Percentiles rank a stretch among this genome's conserved stretches.
Evolutionary conservation across 2,888 invertebrate genomes (phyloP).

Genomic region (Dolichomitus sp.): DNA sequence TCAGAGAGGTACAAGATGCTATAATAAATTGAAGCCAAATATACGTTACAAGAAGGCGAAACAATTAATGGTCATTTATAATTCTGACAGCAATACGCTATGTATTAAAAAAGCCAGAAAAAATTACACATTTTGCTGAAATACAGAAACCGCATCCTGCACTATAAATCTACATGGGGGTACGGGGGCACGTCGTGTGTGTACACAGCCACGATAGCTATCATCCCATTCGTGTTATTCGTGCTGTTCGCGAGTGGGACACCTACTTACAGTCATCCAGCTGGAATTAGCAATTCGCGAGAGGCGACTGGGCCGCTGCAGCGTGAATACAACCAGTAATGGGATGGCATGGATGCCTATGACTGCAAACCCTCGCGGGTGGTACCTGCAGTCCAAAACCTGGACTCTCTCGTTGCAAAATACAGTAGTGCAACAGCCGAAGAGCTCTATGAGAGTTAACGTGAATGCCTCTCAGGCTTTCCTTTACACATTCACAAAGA

Average conservation of each 20-base stretch:
- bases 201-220: slow-evolving; percentile 19
- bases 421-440: slow-evolving; percentile 5
- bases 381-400: neutral
- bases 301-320: slow-evolving; percentile 5
- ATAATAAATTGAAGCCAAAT: neutral
- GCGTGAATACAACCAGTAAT: slow-evolving; percentile 13
- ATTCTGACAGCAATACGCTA: too few relatives aligned
- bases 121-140: neutral
- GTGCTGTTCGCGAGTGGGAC: slow-evolving; percentile 8
- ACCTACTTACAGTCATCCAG: slow-evolving; percentile 21
- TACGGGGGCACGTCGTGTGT: neutral
- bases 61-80: neutral
- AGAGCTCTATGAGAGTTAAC: slow-evolving; percentile 14
- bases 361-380: slow-evolving; percentile 6
- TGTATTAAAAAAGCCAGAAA: neutral
- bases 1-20: neutral
- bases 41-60: neutral
- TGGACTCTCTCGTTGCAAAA: neutral
- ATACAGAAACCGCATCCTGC: neutral
- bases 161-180: neutral
- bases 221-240: slow-evolving; percentile 27
- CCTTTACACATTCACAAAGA: slow-evolving; percentile 35
- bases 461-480: slow-evolving; percentile 18
- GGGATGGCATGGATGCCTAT: neutral
- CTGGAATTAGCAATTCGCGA: slow-evolving; percentile 44